Evolutionary conservation across 2,113 vertebrate genomes (phyloP).

Genomic region (Lutjanus erythropterus): DNA sequence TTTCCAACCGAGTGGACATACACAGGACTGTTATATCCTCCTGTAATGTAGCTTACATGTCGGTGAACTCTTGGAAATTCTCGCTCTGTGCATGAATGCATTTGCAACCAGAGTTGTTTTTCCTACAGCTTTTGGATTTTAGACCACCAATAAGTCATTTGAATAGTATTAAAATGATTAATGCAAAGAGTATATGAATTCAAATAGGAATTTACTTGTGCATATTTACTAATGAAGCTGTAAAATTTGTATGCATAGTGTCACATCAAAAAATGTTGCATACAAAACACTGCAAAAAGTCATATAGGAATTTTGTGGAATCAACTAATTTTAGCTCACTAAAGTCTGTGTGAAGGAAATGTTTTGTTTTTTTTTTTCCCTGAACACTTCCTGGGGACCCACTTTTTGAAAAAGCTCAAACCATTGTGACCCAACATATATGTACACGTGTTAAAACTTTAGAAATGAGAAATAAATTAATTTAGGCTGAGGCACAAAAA

Average conservation of each 20-base stretch:
- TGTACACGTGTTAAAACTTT: no score
- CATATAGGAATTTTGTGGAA: no score
- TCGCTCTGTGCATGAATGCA: constrained; percentile 17
- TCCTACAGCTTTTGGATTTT: neutral
- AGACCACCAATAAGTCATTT: neutral
- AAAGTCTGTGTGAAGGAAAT: no score
- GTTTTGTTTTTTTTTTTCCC: no score
- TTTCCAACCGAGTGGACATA: constrained; percentile 37
- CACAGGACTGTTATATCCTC: neutral
- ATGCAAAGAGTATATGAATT: neutral
- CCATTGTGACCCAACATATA: no score
- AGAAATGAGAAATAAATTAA: no score
- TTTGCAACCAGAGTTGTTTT: neutral
- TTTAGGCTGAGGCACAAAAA: no score
- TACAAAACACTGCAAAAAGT: no score
- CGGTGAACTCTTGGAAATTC: constrained; percentile 14
- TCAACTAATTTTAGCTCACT: no score
- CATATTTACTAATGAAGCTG: neutral
- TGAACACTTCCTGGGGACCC: no score
- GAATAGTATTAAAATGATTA: neutral
- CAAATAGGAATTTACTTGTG: neutral
- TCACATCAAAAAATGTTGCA: neutral
- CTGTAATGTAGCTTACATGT: constrained; percentile 18
- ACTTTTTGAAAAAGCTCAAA: no score
- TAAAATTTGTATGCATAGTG: neutral